Conservation (phyloP, 2,113 vertebrate species). For the Sebastes schlegelii region DNA sequence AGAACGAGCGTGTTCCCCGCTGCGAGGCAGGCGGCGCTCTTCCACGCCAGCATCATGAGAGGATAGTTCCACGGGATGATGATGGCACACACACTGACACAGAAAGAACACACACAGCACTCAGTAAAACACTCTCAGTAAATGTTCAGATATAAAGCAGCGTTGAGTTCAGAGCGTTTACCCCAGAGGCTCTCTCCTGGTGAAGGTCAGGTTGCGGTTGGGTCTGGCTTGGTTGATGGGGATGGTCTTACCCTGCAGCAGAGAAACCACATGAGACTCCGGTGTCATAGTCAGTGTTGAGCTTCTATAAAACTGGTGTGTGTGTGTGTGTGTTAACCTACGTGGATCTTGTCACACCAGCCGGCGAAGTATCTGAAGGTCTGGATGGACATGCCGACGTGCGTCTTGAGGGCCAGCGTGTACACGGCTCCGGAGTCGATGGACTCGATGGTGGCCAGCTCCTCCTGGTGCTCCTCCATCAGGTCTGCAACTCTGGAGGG, state of each 20-base stretch:
- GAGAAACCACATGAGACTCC: not conserved
- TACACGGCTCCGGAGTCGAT: constrained; percentile 88
- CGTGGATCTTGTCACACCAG: constrained; percentile 90
- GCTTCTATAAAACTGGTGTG: not conserved
- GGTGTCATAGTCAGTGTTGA: not conserved
- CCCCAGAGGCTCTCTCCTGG: constrained; percentile 86
- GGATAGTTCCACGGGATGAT: constrained; percentile 94
- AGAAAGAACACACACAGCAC: not conserved
- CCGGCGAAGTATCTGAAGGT: constrained; percentile 89
- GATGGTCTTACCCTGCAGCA: constrained; percentile 84
- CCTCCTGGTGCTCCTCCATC: constrained; percentile 88
- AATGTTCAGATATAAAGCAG: not conserved
- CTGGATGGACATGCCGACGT: constrained; percentile 89
- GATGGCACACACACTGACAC: constrained; percentile 88
- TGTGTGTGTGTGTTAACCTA: constrained; percentile 21
- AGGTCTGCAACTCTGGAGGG: constrained; percentile 83
- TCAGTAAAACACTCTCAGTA: not conserved
- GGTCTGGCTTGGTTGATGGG: constrained; percentile 89
- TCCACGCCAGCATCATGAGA: constrained; percentile 93
- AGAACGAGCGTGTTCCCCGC: constrained; percentile 91
- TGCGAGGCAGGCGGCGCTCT: constrained; percentile 89
- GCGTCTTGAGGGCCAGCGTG: constrained; percentile 88
- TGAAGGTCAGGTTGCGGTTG: constrained; percentile 87
- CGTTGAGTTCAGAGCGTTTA: constrained; percentile 19
- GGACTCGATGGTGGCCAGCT: constrained; percentile 87